Base-by-base conservation (phyloP, 2,113 vertebrate species). In the Recurvirostra avosetta region DNA sequence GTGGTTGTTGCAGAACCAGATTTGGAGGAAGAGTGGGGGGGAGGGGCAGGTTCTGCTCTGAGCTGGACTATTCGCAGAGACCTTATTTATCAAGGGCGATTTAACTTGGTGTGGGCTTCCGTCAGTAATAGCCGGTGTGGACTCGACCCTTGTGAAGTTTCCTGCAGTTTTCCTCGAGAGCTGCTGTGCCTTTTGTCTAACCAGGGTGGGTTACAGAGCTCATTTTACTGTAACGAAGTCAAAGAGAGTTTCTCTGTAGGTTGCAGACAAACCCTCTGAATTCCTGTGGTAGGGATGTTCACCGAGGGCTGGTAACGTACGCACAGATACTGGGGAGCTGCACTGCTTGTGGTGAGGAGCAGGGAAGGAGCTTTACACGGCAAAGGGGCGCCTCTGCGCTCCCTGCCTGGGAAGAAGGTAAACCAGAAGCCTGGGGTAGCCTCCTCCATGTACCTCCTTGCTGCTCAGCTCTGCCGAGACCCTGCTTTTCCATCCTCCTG, bases 281-380 rank as follows among this genome's bases (percentile, higher is more conserved):
- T 71, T 74, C 43, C 47, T 67, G 72, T 78, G 63, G 47, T 61
- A 10, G 27, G 63, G 65, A 40, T 63, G 47, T 40, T 78, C 45
- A 25, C 4, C 0, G 3, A n/a, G 56, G 62, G 55, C 40, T 53
- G 41, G 32, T 47, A n/a, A 52, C 6, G 7, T 3, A 0, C 61
- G 63, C 43, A 15, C 17, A 47, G 22, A 19, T 56, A 6, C 41
- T 40, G 73, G 65, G 78, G 41, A 59, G 63, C 49, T 4, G 11
- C n/a, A 34, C 8, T 4, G 12, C 47, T 79, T 14, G 40, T 53
- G 75, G 41, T 41, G 53, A 40, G 73, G 43, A 55, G 34, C 2
- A 0, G 49, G 56, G 55, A 81, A 56, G 55, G 75, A 84, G 41
- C 41, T 55, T 66, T 76, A 17, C 13, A 6, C 0, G 5, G 55